Percentiles rank a stretch among this genome's conserved stretches.
These are phyloP conservation scores for Melanotaenia duboulayi DNA, from an alignment of 2,113 vertebrate genomes.

Conservation along the genomic window DNA sequence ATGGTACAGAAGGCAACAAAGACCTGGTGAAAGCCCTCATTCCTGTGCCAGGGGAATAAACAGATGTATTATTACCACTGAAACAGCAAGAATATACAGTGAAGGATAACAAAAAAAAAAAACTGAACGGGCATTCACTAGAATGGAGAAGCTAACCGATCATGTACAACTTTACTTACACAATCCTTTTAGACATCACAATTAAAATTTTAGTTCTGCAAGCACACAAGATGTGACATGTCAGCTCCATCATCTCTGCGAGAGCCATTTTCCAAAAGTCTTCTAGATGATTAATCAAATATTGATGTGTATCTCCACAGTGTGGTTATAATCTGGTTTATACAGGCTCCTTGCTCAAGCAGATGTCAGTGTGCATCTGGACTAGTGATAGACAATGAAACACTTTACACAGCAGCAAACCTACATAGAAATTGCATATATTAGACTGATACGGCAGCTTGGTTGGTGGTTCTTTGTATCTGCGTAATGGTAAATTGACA, in stretches of 20 bases:
- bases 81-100: constrained; percentile 33
- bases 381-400: neutral
- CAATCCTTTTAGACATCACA: constrained; percentile 5
- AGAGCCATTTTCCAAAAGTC: constrained; percentile 3
- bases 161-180: neutral
- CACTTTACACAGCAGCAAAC: neutral
- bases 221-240: constrained; percentile 7
- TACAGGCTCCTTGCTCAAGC: neutral
- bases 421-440: neutral
- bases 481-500: constrained; percentile 25
- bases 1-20: constrained; percentile 58
- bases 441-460: neutral
- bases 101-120: constrained; percentile 27
- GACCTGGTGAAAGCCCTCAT: constrained; percentile 50
- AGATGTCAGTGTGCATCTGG: constrained; percentile 21
- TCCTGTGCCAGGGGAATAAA: constrained; percentile 62
- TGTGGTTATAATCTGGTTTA: neutral
- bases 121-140: neutral
- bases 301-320: constrained; percentile 12
- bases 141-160: constrained; percentile 2
- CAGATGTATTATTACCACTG: constrained; percentile 59
- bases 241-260: neutral
- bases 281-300: constrained; percentile 35
- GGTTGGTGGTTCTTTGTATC: constrained; percentile 2
- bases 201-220: constrained; percentile 12